Base-by-base conservation (phyloP, 2,888 invertebrate genomes). In the Scaptomyza reducta region DNA sequence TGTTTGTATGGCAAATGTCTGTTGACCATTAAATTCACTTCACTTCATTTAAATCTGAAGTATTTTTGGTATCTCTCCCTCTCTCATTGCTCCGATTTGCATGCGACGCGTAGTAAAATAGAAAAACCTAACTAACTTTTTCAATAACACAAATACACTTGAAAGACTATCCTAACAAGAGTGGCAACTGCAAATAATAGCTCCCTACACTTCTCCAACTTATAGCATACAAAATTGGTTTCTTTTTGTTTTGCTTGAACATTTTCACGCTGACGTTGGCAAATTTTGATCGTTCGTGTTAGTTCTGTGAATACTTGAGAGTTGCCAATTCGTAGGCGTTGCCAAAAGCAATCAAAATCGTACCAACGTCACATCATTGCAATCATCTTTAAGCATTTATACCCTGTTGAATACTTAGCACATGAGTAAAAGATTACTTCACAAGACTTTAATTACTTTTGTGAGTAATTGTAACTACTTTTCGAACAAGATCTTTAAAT, bases 1-100 rank as follows among this genome's bases (percentile, higher is more conserved):
- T 80, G 70, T 77, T 74, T 80, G 67, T 70, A 59, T 59, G 61
- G 76, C 74, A 77, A 84, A 85, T 79, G 80, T 86, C 85, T 86
- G 85, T 79, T 86, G 85, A 88, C 85, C 89, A 86, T 86, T 86
- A 88, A 88, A 86, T 86, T 88, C 85, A 86, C 89, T 86, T 87
- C 89, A 86, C 85, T 86, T 86, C 89, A 86, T 86, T 86, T 88
- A 88, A 86, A 88, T 86, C 88, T 86, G 72, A 77, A 86, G 85
- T 77, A 81, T 81, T 78, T 88, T 76, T 65, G 63, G 68, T 6
- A 33, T 5, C 27, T 2, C 45, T 27, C 14, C 53, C 35, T 25
- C 35, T 25, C 44, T 27, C 27, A 27, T 27, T 27, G 1, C 60
- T 40, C 31, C 46, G 67, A 67, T 75, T 76, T 79, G 77, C 73